phyloP scores from a whole-genome alignment of 2,888 invertebrate species.

The Unio pictorum region DNA sequence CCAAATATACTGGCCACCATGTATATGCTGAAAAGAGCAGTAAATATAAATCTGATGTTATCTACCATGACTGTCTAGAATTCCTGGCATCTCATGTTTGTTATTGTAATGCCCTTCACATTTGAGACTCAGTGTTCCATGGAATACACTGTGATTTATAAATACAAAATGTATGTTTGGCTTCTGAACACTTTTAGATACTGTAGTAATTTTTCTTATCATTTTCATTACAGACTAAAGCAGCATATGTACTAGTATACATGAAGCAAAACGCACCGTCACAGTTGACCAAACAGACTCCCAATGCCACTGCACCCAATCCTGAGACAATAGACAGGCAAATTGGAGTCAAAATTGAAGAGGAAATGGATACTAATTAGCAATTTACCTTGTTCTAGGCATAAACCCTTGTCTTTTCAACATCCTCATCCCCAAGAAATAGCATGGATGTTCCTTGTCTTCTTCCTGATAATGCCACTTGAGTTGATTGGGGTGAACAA shows the following conservation, averaged over 20 bases:
- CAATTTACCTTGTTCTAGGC: neutral
- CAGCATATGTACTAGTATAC: slow-evolving; percentile 75
- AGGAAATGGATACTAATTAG: slow-evolving; percentile 30
- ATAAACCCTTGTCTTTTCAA: neutral
- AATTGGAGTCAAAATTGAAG: slow-evolving; percentile 11
- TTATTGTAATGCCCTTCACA: no score
- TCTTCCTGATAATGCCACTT: no score
- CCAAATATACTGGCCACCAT: no score
- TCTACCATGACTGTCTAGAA: no score
- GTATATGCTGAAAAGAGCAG: no score
- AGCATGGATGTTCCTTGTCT: no score
- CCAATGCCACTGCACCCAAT: slow-evolving; percentile 14
- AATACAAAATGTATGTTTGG: neutral
- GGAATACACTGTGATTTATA: no score
- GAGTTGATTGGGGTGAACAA: no score
- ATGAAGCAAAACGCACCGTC: slow-evolving; percentile 55
- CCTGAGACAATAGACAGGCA: slow-evolving; percentile 7
- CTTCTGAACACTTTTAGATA: neutral
- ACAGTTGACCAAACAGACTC: slow-evolving; percentile 4
- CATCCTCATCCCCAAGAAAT: no score
- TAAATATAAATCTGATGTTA: no score
- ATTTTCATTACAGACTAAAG: slow-evolving; percentile 67
- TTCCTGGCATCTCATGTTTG: no score
- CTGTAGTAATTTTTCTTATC: neutral
- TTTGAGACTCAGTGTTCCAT: no score